Evolutionary conservation across 1,140 invertebrate genomes (phyloP), one percentile per base, ranked within the genome.

Genomic region (Ladona fulva): DNA sequence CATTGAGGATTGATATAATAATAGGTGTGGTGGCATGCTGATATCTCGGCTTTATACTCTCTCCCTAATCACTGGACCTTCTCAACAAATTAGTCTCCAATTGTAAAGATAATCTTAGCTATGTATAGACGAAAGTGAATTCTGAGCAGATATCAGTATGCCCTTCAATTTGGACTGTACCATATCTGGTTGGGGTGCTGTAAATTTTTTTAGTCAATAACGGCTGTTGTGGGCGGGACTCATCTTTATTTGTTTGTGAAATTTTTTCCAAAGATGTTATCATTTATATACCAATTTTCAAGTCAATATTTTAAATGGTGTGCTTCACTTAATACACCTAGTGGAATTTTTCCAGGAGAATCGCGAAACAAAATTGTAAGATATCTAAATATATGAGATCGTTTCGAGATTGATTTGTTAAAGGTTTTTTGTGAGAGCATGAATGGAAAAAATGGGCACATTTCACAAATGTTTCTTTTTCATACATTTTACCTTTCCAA

Each of bases 1-100:
- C 79, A 79, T 77, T 76, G 77, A 66, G 77, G 79, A 29, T 79
- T 76, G 75, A 78, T 79, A 75, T 74, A 74, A 79, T 76, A 22
- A 75, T 59, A 77, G 37, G 78, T 79, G 78, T 79, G 78, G 42
- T 44, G 74, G 76, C 78, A 77, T 76, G 78, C 77, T 75, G 74
- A 24, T 78, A 75, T 75, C 29, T 78, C 37, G 59, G 42, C 74
- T 75, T 52, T n/a, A 25, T 25, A 10, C 25, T 76, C 75, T 29
- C 25, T 25, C 42, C 25, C 75, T 74, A 42, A 12, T 37, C 25
- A 76, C 75, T 37, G 42, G 29, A 25, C 42, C 75, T 29, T 76
- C 25, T 76, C 25, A 29, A 29, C 25, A 76, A 42, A 37, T 16
- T 25, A 37, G 75, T n/a, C 75, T 76, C 25, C 25, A 76, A 76